Conservation (phyloP, 2,113 vertebrate genomes). For the Lanius collurio region DNA sequence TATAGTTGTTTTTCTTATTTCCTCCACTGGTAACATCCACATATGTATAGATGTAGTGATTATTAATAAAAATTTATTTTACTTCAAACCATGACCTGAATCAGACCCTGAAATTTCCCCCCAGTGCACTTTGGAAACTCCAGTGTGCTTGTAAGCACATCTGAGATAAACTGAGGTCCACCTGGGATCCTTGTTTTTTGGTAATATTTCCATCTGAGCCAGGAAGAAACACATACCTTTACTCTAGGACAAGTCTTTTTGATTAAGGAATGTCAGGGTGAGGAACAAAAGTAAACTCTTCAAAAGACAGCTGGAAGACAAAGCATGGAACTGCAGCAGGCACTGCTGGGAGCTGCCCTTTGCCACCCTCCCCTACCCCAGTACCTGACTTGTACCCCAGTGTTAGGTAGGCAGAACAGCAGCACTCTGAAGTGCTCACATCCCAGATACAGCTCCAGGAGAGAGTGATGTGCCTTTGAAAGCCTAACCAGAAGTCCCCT, state of each 20-base stretch:
- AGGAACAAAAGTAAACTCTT: not conserved
- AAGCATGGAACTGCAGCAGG: fast-evolving
- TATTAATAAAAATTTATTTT: conserved; percentile 64
- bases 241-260: not conserved
- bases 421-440: not conserved
- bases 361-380: not conserved
- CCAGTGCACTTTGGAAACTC: not conserved
- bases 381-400: not conserved
- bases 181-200: not conserved
- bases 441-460: not conserved
- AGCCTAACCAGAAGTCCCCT: not conserved
- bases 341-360: not conserved
- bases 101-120: not conserved
- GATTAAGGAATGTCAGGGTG: not conserved
- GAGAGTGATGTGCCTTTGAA: not conserved
- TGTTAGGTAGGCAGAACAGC: not conserved
- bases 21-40: conserved; percentile 38
- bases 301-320: not conserved
- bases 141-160: not conserved
- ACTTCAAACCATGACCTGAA: conserved; percentile 15
- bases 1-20: conserved; percentile 66
- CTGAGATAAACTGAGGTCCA: conserved; percentile 3
- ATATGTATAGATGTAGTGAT: not conserved
- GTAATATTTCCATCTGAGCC: not conserved
- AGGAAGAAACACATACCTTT: not conserved